Percentiles rank a stretch among this genome's conserved stretches.
Conservation (phyloP, 2,888 invertebrate genomes). For the Polyploca ridens region DNA sequence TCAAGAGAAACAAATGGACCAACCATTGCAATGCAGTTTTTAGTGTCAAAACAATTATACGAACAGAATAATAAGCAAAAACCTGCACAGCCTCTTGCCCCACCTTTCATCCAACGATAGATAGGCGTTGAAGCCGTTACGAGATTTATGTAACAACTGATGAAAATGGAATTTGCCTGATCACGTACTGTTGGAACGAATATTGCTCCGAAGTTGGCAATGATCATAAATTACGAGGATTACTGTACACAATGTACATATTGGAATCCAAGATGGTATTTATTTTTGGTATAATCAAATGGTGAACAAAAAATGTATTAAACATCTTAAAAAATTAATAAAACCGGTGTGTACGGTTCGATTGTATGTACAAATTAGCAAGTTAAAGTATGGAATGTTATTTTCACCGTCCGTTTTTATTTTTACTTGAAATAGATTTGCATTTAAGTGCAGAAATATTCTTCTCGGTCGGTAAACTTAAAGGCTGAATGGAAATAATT, state of each 20-base stretch:
- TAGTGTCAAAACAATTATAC: constrained; percentile 17
- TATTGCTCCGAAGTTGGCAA: constrained; percentile 39
- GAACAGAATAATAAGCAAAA: constrained; percentile 20
- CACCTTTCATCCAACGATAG: constrained; percentile 4
- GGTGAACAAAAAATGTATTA: too few relatives aligned
- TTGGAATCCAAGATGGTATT: not conserved
- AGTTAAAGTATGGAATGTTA: too few relatives aligned
- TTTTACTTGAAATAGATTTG: too few relatives aligned
- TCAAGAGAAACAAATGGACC: not conserved
- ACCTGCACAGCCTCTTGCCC: constrained; percentile 28
- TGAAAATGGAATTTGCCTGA: constrained; percentile 29
- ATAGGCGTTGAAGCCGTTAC: constrained; percentile 23
- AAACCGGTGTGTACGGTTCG: too few relatives aligned
- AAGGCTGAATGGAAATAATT: too few relatives aligned
- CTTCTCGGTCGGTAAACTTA: too few relatives aligned
- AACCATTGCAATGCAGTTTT: constrained; percentile 11
- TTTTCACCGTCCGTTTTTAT: too few relatives aligned
- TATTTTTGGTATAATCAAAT: too few relatives aligned
- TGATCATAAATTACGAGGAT: not conserved
- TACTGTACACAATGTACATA: not conserved
- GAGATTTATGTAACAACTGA: constrained; percentile 33
- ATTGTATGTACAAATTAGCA: too few relatives aligned
- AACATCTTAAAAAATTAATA: too few relatives aligned
- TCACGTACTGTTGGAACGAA: constrained; percentile 26
- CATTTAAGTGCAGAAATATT: too few relatives aligned